Conservation (phyloP, 2,888 invertebrate species). For the Dryomyza anilis region DNA sequence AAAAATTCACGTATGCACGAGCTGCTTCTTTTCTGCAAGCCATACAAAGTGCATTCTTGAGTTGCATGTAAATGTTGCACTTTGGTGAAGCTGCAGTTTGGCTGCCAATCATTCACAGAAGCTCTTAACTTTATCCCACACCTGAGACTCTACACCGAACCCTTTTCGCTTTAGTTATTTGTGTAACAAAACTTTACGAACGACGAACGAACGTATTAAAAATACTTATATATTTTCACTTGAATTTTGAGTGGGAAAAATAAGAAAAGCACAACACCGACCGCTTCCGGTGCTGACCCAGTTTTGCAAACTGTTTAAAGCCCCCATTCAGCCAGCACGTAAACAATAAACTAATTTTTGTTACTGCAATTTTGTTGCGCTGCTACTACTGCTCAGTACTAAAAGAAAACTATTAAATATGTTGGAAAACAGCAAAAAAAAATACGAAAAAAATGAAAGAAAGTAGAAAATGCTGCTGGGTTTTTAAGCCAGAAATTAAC, state of each 20-base stretch:
- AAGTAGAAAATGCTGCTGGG: neutral
- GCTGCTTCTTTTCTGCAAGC: too few species aligned
- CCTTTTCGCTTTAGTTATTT: constrained; percentile 2
- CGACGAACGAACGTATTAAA: constrained; percentile 17
- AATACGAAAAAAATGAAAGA: neutral
- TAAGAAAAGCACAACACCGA: neutral
- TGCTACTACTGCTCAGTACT: too few species aligned
- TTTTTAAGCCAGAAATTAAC: neutral
- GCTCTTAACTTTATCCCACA: too few species aligned
- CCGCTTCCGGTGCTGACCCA: neutral
- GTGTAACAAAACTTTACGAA: constrained; percentile 13
- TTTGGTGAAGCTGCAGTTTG: too few species aligned
- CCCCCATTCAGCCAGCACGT: constrained; percentile 15
- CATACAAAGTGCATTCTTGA: too few species aligned
- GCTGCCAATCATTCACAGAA: too few species aligned
- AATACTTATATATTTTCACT: constrained; percentile 13
- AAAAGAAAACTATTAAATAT: neutral
- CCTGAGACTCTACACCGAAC: neutral
- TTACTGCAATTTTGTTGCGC: constrained; percentile 5
- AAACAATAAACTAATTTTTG: constrained; percentile 22
- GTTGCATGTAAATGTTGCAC: too few species aligned
- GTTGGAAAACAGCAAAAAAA: neutral
- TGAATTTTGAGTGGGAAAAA: constrained; percentile 12
- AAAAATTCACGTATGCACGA: too few species aligned
- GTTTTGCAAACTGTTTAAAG: neutral